Evolutionary conservation across 2,888 invertebrate species (phyloP).

Genomic region (Mesochorus sp.): DNA sequence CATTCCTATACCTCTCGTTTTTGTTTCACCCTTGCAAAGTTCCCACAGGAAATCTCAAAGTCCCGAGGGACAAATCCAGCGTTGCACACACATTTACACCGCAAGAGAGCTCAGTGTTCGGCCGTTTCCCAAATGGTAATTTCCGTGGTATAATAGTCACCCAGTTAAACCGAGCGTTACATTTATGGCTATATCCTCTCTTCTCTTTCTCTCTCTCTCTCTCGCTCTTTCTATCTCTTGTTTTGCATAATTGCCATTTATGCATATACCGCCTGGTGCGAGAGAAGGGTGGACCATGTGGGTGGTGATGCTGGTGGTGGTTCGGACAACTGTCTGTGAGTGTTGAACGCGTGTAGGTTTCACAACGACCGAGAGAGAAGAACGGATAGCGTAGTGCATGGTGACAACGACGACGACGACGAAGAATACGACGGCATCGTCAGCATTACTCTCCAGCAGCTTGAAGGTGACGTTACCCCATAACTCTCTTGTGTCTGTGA

Average conservation of each 20-base stretch:
- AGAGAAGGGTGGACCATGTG: slow-evolving; percentile 57
- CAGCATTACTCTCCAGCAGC: slow-evolving; percentile 26
- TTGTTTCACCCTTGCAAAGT: slow-evolving; percentile 6
- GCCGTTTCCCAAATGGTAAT: slow-evolving; percentile 64
- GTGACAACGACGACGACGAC: no score
- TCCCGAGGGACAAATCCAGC: slow-evolving; percentile 50
- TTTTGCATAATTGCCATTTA: slow-evolving; percentile 76
- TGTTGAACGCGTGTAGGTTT: slow-evolving; percentile 42
- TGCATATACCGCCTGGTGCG: slow-evolving; percentile 66
- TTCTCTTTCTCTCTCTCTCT: not conserved
- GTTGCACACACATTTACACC: slow-evolving; percentile 10
- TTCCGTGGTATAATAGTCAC: slow-evolving; percentile 68
- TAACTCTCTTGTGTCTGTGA: slow-evolving; percentile 54
- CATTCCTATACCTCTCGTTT: not conserved
- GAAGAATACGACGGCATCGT: slow-evolving; percentile 36
- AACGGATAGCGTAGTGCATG: not conserved
- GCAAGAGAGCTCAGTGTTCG: slow-evolving; percentile 30
- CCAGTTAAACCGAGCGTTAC: slow-evolving; percentile 68
- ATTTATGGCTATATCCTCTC: slow-evolving; percentile 65
- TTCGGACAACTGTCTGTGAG: slow-evolving; percentile 46
- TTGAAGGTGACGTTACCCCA: slow-evolving; percentile 54
- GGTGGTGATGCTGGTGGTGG: slow-evolving; percentile 59
- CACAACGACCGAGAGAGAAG: slow-evolving; percentile 17
- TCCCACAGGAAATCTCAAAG: slow-evolving; percentile 51
- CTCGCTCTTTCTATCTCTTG: slow-evolving; percentile 38